A percentile compares a stretch with the other conserved stretches of the same genome.
Conservation (phyloP, 2,113 vertebrate genomes). For the Tamias sibiricus region DNA sequence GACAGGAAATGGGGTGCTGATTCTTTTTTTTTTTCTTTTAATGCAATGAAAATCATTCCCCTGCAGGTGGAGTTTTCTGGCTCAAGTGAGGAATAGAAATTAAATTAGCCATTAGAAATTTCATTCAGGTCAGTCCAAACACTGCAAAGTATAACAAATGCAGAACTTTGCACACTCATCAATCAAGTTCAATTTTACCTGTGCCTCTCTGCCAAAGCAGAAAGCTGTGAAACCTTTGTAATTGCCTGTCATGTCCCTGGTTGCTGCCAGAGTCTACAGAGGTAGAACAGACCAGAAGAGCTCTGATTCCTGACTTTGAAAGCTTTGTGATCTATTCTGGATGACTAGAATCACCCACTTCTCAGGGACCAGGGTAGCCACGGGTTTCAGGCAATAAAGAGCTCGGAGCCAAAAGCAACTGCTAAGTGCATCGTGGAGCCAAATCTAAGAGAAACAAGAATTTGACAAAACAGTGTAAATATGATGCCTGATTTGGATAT, state of each 20-base stretch:
- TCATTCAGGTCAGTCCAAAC: slow-evolving; percentile 73
- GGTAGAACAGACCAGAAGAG: not conserved
- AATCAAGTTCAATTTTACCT: slow-evolving; percentile 69
- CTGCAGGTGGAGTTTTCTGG: slow-evolving; percentile 75
- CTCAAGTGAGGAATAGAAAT: slow-evolving; percentile 51
- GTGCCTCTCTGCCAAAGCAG: not conserved
- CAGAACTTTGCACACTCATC: slow-evolving; percentile 39
- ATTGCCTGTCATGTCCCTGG: not conserved
- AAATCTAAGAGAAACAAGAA: slow-evolving; percentile 66
- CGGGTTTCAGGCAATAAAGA: slow-evolving; percentile 54
- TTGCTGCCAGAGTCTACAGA: slow-evolving; percentile 18
- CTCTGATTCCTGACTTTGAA: not conserved
- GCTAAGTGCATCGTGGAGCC: not conserved
- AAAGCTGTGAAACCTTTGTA: slow-evolving; percentile 24
- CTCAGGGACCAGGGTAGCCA: not conserved
- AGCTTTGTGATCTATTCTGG: not conserved
- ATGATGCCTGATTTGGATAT: slow-evolving; percentile 68
- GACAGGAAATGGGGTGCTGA: slow-evolving; percentile 57
- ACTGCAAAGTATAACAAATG: slow-evolving; percentile 25
- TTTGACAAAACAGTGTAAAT: slow-evolving; percentile 61
- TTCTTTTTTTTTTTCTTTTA: too few relatives aligned
- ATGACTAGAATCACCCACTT: not conserved
- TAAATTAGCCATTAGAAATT: slow-evolving; percentile 73
- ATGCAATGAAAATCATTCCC: slow-evolving; percentile 47
- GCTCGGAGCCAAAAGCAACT: slow-evolving; percentile 61